Conservation (phyloP, 2,113 vertebrate species). For the Lycocorax pyrrhopterus region DNA sequence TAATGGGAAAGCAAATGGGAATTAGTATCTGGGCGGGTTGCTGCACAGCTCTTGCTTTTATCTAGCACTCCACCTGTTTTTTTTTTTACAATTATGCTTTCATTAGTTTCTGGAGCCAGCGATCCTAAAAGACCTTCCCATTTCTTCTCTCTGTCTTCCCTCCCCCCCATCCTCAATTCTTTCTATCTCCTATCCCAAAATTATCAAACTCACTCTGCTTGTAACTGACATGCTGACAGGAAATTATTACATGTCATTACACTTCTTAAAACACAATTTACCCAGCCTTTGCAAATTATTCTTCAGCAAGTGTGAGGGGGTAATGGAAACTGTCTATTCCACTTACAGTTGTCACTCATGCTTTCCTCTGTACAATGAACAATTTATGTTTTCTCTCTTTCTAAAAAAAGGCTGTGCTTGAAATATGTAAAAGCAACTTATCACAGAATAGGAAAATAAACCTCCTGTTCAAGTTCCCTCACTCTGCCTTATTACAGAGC, state of each 20-base stretch:
- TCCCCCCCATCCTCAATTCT: background rate
- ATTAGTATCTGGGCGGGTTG: slow-evolving; percentile 57
- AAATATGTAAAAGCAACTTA: slow-evolving; percentile 35
- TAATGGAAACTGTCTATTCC: slow-evolving; percentile 85
- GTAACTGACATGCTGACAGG: slow-evolving; percentile 78
- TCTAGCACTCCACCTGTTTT: slow-evolving; percentile 62
- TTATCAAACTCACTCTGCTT: slow-evolving; percentile 54
- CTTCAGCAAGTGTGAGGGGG: slow-evolving; percentile 70
- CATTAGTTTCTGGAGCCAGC: slow-evolving; percentile 47
- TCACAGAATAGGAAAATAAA: background rate
- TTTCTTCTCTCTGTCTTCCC: background rate
- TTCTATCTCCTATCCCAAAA: slow-evolving; percentile 40
- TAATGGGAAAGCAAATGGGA: slow-evolving; percentile 65
- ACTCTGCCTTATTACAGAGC: background rate
- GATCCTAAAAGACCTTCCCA: slow-evolving; percentile 27
- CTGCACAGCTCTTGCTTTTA: slow-evolving; percentile 54
- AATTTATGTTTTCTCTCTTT: slow-evolving; percentile 46
- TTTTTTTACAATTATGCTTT: slow-evolving; percentile 46
- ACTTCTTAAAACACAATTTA: slow-evolving; percentile 87
- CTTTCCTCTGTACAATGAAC: slow-evolving; percentile 60
- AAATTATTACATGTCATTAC: slow-evolving; percentile 87
- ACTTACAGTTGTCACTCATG: slow-evolving; percentile 68
- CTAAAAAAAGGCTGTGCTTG: background rate
- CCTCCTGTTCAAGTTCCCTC: background rate
- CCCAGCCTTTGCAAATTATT: slow-evolving; percentile 80